Evolutionary conservation across 2,888 invertebrate genomes (phyloP), one percentile per base, ranked within the genome.

Genomic region (Napeogenes sylphis): DNA sequence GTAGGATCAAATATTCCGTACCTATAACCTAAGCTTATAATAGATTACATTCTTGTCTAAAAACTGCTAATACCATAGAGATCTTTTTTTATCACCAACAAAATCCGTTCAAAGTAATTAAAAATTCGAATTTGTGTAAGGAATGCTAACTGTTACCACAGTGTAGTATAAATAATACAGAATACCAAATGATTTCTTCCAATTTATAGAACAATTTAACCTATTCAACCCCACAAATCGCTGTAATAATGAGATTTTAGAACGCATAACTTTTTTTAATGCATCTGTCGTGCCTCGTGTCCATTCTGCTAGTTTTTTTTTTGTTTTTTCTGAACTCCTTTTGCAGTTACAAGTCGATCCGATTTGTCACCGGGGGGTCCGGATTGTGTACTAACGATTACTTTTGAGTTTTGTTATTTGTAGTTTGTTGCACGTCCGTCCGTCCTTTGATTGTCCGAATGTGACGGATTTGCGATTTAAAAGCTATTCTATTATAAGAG

Each of bases 241-340:
- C 66, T 51, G 75, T 67, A 78, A 75, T 81, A 84, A 87, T 78
- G 78, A 82, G 80, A 82, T 84, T 83, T 82, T 71, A 70, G 72
- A 77, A 71, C 78, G 74, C 71, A 30, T 30, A 74, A 71, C 69
- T 81, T 83, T 82, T 80, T 79, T 73, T 66, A 68, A 72, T 74
- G 79, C 89, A 90, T 89, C 89, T 90, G 89, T 83, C 85, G 78
- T 72, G 82, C 77, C 85, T 83, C 86, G 87, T 87, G 89, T 84
- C 85, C 83, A 78, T 82, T 79, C 79, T 74, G 77, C 71, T 74
- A 71, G 71, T 72, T 76, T 75, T 79, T 81, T 80, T 74, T 60
- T 35, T 35, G 56, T 75, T 75, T 81, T 81, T 80, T 75, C 68
- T 70, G 73, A 72, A 72, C 74, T 79, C 76, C 76, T 82, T 83